Conservation (phyloP, 2,797 vertebrate genomes). For the Kryptolebias ocellatus region DNA sequence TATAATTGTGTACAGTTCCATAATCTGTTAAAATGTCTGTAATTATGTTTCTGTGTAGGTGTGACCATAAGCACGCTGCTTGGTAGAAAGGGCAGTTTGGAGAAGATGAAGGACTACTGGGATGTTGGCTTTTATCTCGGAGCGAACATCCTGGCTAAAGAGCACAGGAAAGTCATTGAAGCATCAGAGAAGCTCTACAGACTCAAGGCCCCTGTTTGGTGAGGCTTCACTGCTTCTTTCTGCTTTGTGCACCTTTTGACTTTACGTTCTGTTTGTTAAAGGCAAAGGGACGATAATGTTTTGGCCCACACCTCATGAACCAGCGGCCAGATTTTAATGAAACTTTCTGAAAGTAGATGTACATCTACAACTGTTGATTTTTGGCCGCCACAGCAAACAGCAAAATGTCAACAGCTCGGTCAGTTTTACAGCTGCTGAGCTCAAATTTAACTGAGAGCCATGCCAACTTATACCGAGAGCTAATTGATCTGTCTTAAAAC, state of each 20-base stretch:
- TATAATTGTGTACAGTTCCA: not conserved
- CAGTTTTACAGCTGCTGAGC: no score
- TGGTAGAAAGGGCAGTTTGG: constrained; percentile 88
- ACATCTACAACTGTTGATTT: no score
- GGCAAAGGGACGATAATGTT: no score
- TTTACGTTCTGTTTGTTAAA: no score
- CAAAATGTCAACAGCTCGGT: no score
- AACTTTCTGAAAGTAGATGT: no score
- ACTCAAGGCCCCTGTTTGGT: constrained; percentile 90
- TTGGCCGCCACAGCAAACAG: no score
- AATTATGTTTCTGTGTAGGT: constrained; percentile 70
- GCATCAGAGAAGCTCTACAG: constrained; percentile 91
- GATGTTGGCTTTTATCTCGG: constrained; percentile 93
- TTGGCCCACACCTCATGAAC: no score
- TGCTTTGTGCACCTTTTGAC: not conserved
- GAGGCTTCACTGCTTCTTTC: constrained; percentile 35
- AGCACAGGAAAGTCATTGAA: constrained; percentile 86
- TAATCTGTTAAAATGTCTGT: not conserved
- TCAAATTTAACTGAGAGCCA: no score
- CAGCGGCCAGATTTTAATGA: no score
- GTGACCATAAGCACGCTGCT: constrained; percentile 89
- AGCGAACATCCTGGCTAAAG: constrained; percentile 87
- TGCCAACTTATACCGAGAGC: no score
- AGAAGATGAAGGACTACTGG: constrained; percentile 94
- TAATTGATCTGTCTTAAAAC: not conserved